These are phyloP conservation scores for Ceratina calcarata DNA, from an alignment of 1,140 invertebrate species.

Conservation along the genomic window DNA sequence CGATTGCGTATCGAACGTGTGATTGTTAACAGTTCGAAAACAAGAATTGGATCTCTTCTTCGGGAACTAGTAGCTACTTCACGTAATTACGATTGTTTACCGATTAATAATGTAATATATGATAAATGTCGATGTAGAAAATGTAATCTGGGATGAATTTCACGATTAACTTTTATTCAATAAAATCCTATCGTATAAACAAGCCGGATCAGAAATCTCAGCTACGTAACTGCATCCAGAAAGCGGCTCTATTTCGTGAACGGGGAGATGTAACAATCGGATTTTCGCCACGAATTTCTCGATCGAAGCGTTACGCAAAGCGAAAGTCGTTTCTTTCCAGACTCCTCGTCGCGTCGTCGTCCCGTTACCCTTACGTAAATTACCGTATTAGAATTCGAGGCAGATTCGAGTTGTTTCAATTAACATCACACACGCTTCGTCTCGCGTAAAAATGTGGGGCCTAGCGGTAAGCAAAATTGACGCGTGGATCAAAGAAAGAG, in stretches of 20 bases:
- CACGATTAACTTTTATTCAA: too few species aligned
- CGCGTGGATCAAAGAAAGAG: not conserved
- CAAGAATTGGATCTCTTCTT: too few species aligned
- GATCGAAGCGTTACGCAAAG: constrained; percentile 7
- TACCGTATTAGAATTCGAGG: not conserved
- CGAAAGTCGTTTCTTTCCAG: constrained; percentile 17
- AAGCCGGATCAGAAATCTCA: not conserved
- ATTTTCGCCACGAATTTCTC: constrained; percentile 3
- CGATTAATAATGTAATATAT: too few species aligned
- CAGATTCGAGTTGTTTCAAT: not conserved
- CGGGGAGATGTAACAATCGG: not conserved
- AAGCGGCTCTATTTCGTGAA: not conserved
- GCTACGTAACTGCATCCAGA: not conserved
- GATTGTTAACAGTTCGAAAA: too few species aligned
- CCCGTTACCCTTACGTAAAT: not conserved
- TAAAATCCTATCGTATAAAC: too few species aligned
- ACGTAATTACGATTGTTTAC: too few species aligned
- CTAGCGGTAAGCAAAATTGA: not conserved
- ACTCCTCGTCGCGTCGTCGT: not conserved
- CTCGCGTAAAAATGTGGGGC: too few species aligned
- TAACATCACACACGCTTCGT: too few species aligned
- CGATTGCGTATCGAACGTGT: too few species aligned
- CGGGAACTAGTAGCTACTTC: too few species aligned
- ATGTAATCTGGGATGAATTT: too few species aligned
- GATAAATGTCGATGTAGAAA: too few species aligned